Evolutionary conservation across 2,797 vertebrate genomes (phyloP).

Genomic region (Semaprochilodus insignis): DNA sequence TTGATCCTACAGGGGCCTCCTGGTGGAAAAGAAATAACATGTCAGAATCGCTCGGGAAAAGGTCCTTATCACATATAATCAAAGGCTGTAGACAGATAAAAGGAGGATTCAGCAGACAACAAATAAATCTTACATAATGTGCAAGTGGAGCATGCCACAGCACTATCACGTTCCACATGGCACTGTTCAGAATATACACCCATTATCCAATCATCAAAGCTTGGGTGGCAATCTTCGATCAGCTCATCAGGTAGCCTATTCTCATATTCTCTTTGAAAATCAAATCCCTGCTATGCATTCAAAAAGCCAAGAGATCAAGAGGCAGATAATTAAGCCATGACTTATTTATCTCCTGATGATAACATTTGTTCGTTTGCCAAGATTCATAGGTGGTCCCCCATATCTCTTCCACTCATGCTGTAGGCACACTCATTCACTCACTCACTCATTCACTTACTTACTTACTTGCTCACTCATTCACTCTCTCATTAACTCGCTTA

Average conservation of each 20-base stretch:
- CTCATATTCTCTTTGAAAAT: conserved; percentile 67
- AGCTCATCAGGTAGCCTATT: conserved; percentile 57
- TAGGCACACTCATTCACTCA: neutral
- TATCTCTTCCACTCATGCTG: neutral
- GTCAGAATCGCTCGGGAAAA: conserved; percentile 25
- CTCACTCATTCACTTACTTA: neutral
- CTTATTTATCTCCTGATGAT: conserved; percentile 71
- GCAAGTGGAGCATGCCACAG: neutral
- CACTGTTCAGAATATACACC: neutral
- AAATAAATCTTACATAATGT: conserved; percentile 25
- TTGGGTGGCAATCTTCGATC: neutral
- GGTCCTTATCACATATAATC: conserved; percentile 34
- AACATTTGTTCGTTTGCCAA: conserved; percentile 70
- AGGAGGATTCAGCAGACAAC: neutral
- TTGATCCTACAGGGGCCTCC: conserved; percentile 21
- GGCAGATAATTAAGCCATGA: conserved; percentile 70
- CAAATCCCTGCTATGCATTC: conserved; percentile 61
- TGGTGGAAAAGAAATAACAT: conserved; percentile 29
- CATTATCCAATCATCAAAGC: neutral
- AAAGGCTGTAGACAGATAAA: conserved; percentile 23
- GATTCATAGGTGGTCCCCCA: conserved; percentile 17
- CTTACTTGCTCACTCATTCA: no score
- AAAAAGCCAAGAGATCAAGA: conserved; percentile 62
- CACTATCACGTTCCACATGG: neutral
- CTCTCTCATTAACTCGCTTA: no score